Conservation (phyloP, 64 coral and sea anemone genomes). For the Porites australiensis region DNA sequence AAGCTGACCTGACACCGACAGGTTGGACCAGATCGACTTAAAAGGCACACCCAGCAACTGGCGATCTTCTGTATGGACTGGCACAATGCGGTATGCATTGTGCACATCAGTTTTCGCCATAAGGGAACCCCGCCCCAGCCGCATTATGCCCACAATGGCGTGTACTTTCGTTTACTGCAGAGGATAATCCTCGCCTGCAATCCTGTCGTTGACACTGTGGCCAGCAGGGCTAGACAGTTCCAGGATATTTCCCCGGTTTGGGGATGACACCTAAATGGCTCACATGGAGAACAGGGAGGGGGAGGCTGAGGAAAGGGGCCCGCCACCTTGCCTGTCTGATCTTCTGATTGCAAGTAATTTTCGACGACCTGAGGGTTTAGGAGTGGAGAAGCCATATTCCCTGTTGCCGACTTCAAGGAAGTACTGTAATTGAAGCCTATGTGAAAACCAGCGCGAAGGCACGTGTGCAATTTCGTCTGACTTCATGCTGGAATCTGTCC, state of each 20-base stretch:
- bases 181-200: neutral
- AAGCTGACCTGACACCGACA: constrained; percentile 28
- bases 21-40: neutral
- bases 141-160: neutral
- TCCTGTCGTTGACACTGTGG: constrained; percentile 68
- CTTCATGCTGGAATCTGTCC: no score
- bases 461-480: no score
- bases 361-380: constrained; percentile 37
- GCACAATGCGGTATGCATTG: constrained; percentile 1
- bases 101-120: constrained; percentile 31
- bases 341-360: constrained; percentile 25
- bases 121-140: neutral
- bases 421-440: no score
- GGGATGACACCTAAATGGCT: constrained; percentile 51
- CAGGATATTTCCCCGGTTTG: constrained; percentile 56
- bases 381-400: constrained; percentile 21
- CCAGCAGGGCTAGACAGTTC: constrained; percentile 28
- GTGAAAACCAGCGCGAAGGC: no score
- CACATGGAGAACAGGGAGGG: neutral
- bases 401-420: neutral
- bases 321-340: constrained; percentile 7
- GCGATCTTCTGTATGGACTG: neutral
- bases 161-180: constrained; percentile 38
- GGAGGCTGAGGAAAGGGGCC: constrained; percentile 15
- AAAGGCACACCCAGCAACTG: neutral